phyloP scores from a whole-genome alignment of 2,113 vertebrate species.

The Mionectes macconnelli region DNA sequence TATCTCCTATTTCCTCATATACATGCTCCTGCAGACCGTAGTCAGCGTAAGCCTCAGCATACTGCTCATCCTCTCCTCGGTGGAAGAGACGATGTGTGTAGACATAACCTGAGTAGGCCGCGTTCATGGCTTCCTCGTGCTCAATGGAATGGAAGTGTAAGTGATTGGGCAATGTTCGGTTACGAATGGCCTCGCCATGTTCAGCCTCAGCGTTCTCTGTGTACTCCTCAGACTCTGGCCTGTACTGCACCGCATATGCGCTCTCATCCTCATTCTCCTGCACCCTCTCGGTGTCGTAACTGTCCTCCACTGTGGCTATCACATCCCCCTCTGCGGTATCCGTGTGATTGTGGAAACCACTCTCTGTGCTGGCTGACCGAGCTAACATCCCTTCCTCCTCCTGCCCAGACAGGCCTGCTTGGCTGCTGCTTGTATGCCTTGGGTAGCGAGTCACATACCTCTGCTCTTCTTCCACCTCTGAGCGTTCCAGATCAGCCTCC shows the following conservation, averaged over 20 bases:
- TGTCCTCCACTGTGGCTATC: constrained; percentile 74
- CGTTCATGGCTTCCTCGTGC: constrained; percentile 81
- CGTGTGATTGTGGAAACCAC: constrained; percentile 93
- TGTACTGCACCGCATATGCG: constrained; percentile 77
- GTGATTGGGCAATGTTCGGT: constrained; percentile 73
- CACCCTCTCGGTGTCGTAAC: constrained; percentile 69
- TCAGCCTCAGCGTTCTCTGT: constrained; percentile 90
- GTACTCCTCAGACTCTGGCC: constrained; percentile 91
- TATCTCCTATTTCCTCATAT: constrained; percentile 91
- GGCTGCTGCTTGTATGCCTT: constrained; percentile 58
- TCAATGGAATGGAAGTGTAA: constrained; percentile 80
- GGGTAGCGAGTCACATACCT: constrained; percentile 49
- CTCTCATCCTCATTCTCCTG: constrained; percentile 82
- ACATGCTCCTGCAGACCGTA: constrained; percentile 91
- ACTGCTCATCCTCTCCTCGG: constrained; percentile 80
- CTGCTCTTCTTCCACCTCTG: constrained; percentile 74
- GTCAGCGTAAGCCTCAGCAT: constrained; percentile 89
- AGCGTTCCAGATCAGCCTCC: constrained; percentile 82
- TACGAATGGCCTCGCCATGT: constrained; percentile 78
- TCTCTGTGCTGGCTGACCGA: constrained; percentile 93
- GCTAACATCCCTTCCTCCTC: constrained; percentile 86
- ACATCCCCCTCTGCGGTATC: constrained; percentile 93
- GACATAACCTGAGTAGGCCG: constrained; percentile 89
- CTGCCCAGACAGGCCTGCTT: constrained; percentile 58
- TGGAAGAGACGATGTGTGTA: constrained; percentile 83